These are phyloP conservation scores for Lerema accius DNA, from an alignment of 1,140 invertebrate genomes.

Conservation along the genomic window DNA sequence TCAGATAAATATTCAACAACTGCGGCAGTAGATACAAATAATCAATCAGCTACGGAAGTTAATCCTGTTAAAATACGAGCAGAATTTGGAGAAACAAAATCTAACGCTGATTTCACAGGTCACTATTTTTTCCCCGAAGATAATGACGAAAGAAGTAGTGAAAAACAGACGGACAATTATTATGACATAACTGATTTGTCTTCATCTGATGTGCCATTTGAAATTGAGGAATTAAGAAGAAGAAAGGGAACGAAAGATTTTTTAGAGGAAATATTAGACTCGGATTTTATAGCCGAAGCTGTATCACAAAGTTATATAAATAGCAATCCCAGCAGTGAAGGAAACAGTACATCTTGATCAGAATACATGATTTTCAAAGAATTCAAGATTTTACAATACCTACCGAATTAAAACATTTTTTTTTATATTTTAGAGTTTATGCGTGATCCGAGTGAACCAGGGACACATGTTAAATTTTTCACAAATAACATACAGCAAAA, in stretches of 20 bases:
- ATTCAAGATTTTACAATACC: not conserved
- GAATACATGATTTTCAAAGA: not conserved
- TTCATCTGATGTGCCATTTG: conserved; percentile 56
- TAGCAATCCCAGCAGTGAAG: conserved; percentile 12
- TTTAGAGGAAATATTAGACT: conserved; percentile 70
- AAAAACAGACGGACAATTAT: conserved; percentile 52
- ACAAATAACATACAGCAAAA: conserved; percentile 24
- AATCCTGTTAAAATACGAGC: conserved; percentile 62
- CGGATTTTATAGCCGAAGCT: conserved; percentile 55
- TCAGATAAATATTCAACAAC: conserved; percentile 51
- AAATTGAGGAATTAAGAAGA: conserved; percentile 68
- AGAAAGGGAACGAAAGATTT: conserved; percentile 63
- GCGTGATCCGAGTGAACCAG: not conserved
- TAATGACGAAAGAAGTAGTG: conserved; percentile 42
- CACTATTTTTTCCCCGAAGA: conserved; percentile 78
- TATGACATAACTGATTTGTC: conserved; percentile 55
- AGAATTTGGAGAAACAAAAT: conserved; percentile 57
- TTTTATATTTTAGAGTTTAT: conserved; percentile 24
- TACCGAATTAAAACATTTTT: not conserved
- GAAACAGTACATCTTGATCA: not conserved
- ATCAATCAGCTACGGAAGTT: conserved; percentile 39
- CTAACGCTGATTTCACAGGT: conserved; percentile 65
- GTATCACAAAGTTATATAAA: conserved; percentile 11
- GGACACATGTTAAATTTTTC: not conserved
- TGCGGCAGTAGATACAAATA: conserved; percentile 32